Evolutionary conservation across 2,888 invertebrate genomes (phyloP).

Genomic region (Criorhina ranunculi): DNA sequence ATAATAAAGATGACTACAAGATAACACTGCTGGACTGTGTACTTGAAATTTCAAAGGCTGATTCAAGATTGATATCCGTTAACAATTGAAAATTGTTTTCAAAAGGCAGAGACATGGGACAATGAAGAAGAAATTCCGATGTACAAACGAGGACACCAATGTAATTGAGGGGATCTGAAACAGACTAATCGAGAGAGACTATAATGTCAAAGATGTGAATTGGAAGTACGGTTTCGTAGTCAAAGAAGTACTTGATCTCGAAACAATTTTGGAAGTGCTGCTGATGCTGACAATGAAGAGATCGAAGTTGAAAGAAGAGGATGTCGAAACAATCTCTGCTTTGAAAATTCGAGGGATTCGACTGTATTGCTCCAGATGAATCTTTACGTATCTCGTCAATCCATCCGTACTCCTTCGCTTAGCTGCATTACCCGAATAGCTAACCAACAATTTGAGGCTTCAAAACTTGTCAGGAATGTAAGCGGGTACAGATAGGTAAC

Average conservation of each 20-base stretch:
- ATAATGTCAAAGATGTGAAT: constrained; percentile 24
- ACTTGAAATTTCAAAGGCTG: constrained; percentile 10
- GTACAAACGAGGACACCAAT: constrained; percentile 1
- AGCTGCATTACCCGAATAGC: too few relatives aligned
- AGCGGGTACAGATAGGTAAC: too few relatives aligned
- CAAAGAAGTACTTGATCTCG: constrained; percentile 13
- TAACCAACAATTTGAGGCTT: too few relatives aligned
- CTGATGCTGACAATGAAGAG: background rate
- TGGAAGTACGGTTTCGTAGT: constrained; percentile 26
- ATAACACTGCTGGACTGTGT: constrained; percentile 3
- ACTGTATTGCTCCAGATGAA: too few relatives aligned
- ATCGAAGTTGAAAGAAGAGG: background rate
- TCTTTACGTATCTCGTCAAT: too few relatives aligned
- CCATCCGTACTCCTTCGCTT: too few relatives aligned
- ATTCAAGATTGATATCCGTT: background rate
- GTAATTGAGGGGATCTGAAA: constrained; percentile 26
- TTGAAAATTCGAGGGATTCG: too few relatives aligned
- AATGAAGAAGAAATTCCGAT: constrained; percentile 34
- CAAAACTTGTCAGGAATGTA: too few relatives aligned
- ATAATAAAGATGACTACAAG: background rate
- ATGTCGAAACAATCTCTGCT: background rate
- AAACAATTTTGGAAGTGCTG: constrained; percentile 10
- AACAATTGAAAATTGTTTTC: constrained; percentile 12
- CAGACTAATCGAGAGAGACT: background rate
- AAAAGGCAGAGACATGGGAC: constrained; percentile 14